Evolutionary conservation across 2,888 invertebrate genomes (phyloP), one percentile per base, ranked within the genome.

Genomic region (Thymelicus acteon): DNA sequence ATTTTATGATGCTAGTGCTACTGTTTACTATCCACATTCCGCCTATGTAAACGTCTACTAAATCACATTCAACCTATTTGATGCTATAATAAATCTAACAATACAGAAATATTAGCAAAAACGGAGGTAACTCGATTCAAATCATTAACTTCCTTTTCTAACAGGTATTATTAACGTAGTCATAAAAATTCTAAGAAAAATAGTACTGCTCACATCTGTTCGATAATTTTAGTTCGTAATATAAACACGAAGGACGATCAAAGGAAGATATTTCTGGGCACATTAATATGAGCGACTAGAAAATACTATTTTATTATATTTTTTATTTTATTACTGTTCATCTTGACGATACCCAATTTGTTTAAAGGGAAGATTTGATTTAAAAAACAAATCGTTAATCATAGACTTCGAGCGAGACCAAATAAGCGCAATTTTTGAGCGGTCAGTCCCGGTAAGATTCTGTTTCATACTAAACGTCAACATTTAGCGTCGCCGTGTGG

Each of bases 211-310:
- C 6, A 64, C 60, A 52, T 64, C 62, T 69, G 69, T 60, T 48
- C 60, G 52, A 52, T 40, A 60, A 70, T 60, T 63, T 60, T 24
- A 58, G n/a, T 39, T 49, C 54, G 24, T 52, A 70, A 40, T 60
- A 68, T 57, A 64, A 64, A 70, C 63, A 70, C n/a, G 48, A 39
- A 63, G 69, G 48, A 64, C 40, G 69, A 70, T 70, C 58, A 70
- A 70, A 64, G 57, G 40, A 39, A 12, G 64, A 60, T 40, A 49
- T 44, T 44, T 12, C 8, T 31, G 5, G 39, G 60, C 40, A 49
- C 49, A 44, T 64, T 52, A 70, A 64, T 70, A 49, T 60, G 24
- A 2, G 60, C 60, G 49, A 13, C 52, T 37, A 60, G n/a, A 70
- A 70, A 49, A 64, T 19, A 6, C 48, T 58, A 63, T n/a, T 62